Conservation (phyloP, 2,113 vertebrate species). For the Actenoides lindsayi region DNA sequence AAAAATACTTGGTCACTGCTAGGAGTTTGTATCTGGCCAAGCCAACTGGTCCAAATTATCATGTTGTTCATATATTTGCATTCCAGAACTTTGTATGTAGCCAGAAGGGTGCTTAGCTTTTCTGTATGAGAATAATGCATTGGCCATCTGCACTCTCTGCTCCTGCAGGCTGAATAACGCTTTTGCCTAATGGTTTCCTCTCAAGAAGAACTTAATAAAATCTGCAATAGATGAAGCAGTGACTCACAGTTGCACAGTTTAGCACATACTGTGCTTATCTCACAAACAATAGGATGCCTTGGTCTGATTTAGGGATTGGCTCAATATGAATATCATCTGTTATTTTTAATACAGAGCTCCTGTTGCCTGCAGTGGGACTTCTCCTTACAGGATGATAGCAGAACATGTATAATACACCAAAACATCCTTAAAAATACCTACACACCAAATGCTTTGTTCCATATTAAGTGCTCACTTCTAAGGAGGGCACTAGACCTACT, state of each 20-base stretch:
- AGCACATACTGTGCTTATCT: background rate
- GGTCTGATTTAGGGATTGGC: background rate
- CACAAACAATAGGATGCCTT: background rate
- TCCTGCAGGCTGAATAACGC: background rate
- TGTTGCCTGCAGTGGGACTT: background rate
- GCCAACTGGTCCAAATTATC: background rate
- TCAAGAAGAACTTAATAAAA: background rate
- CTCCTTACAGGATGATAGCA: background rate
- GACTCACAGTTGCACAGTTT: background rate
- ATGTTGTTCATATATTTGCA: background rate
- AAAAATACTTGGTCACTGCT: background rate
- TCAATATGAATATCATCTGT: background rate
- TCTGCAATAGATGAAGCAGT: background rate
- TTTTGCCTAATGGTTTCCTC: background rate
- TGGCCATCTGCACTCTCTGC: background rate
- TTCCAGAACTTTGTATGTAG: background rate
- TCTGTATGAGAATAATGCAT: background rate
- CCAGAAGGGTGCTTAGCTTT: background rate
- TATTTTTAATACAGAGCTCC: background rate
- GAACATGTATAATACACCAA: background rate
- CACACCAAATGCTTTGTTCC: background rate
- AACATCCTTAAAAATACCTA: background rate
- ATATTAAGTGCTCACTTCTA: background rate
- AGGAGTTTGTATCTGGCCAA: background rate
- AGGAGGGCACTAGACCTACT: background rate